These are phyloP conservation scores for Tiphia femorata DNA, from an alignment of 2,888 invertebrate species.

Conservation along the genomic window DNA sequence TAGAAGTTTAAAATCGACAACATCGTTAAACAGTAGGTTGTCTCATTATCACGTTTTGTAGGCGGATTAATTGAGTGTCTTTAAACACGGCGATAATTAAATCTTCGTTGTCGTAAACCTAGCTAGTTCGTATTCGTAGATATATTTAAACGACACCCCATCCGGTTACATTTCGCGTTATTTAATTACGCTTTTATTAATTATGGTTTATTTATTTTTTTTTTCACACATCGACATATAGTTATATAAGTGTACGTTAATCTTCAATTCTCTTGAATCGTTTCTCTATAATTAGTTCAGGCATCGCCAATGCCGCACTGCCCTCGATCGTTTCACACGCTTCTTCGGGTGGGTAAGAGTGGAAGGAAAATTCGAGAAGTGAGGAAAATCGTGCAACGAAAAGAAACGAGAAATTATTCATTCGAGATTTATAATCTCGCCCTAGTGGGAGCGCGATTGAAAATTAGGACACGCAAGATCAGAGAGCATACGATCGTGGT, in stretches of 20 bases:
- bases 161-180: background rate
- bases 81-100: slow-evolving; percentile 25
- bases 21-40: slow-evolving; percentile 14
- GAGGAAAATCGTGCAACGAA: background rate
- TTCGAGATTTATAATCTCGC: too few species aligned
- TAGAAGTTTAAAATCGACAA: too few species aligned
- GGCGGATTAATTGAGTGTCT: slow-evolving; percentile 22
- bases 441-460: too few species aligned
- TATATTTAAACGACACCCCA: background rate
- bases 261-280: too few species aligned
- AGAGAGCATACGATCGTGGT: slow-evolving; percentile 46
- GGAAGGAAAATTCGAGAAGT: background rate
- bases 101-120: slow-evolving; percentile 35
- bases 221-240: background rate
- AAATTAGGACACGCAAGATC: slow-evolving; percentile 15
- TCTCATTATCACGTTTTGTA: slow-evolving; percentile 8
- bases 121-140: slow-evolving; percentile 2
- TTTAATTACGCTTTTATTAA: background rate
- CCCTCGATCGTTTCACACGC: too few species aligned
- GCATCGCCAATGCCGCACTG: too few species aligned
- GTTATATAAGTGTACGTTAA: too few species aligned
- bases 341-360: too few species aligned
- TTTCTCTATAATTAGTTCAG: too few species aligned
- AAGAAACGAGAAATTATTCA: slow-evolving; percentile 4
- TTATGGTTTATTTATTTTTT: background rate